These are phyloP conservation scores for Leptosomus discolor DNA, from an alignment of 2,113 vertebrate species.

Conservation along the genomic window DNA sequence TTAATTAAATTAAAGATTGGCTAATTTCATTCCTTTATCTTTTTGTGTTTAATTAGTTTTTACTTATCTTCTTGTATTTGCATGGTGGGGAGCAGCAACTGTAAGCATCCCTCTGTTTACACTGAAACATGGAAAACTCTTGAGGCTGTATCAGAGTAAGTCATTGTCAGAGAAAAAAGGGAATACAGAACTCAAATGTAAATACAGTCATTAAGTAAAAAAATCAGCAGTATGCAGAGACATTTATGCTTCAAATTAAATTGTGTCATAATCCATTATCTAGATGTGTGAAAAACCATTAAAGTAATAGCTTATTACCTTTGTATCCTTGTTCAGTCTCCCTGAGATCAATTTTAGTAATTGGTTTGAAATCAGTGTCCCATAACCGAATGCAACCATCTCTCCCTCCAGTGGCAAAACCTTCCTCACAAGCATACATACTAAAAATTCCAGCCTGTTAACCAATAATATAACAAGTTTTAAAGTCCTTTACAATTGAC, in stretches of 20 bases:
- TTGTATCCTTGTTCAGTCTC: slow-evolving; percentile 97
- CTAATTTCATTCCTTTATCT: neutral
- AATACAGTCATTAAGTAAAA: neutral
- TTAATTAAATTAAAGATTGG: neutral
- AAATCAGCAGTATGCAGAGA: neutral
- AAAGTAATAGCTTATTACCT: slow-evolving; percentile 76
- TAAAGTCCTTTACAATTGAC: neutral
- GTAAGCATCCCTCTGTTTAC: neutral
- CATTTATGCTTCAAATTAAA: neutral
- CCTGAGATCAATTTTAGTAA: slow-evolving; percentile 96
- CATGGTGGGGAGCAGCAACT: neutral
- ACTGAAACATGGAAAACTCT: neutral
- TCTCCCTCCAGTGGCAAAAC: slow-evolving; percentile 93
- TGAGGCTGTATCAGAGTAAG: neutral
- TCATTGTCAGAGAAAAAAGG: neutral
- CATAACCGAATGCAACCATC: slow-evolving; percentile 95
- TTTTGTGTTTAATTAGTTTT: neutral
- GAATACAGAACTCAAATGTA: neutral
- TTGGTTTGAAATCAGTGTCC: slow-evolving; percentile 95
- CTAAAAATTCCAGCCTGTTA: slow-evolving; percentile 96
- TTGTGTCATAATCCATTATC: neutral
- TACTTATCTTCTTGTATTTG: neutral
- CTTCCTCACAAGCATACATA: slow-evolving; percentile 95
- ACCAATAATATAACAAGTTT: neutral
- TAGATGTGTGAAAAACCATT: neutral